Evolutionary conservation across 2,113 vertebrate genomes (phyloP), one percentile per base, ranked within the genome.

Genomic region (Gallinago media): DNA sequence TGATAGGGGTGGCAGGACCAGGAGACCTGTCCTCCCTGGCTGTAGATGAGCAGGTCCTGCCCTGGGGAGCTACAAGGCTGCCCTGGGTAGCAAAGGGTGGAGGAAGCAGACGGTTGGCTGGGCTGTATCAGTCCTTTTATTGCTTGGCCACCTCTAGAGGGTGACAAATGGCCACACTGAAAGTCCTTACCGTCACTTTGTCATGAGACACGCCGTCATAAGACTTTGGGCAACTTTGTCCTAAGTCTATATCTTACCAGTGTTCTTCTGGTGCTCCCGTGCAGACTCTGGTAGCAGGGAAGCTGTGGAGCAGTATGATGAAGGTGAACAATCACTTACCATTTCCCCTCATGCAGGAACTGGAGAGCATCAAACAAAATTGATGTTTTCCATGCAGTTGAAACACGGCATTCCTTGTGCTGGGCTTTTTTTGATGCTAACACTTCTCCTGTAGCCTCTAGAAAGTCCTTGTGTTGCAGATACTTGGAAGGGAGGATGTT

Each of bases 161-260:
- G 92, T 94, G 95, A 89, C 87, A 93, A 87, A 81, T 81, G 70
- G 89, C 80, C 80, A 71, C 56, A 20, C 3, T 84, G 94, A 26
- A 74, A 4, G 10, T 29, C 49, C 9, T 63, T 67, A 50, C 73
- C 65, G 3, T 46, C 31, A 55, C 22, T 81, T 70, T 54, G 50
- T 42, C 59, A 25, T n/a, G 12, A 73, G 79, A 27, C 3, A 2
- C 65, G 50, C 40, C 34, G 44, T 49, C 59, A 4, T 21, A 52
- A 68, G 81, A 44, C n/a, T 50, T 58, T 52, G n/a, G 82, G 17
- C 16, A 55, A 29, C 9, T 82, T 85, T 58, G 56, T 49, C 77
- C 2, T 10, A 15, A 32, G 46, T 9, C 23, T 49, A 1, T 36
- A 21, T 72, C 38, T 65, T 72, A 19, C 12, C 80, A 50, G 29